phyloP scores from a whole-genome alignment of 2,888 invertebrate species.

The Seira ritae region DNA sequence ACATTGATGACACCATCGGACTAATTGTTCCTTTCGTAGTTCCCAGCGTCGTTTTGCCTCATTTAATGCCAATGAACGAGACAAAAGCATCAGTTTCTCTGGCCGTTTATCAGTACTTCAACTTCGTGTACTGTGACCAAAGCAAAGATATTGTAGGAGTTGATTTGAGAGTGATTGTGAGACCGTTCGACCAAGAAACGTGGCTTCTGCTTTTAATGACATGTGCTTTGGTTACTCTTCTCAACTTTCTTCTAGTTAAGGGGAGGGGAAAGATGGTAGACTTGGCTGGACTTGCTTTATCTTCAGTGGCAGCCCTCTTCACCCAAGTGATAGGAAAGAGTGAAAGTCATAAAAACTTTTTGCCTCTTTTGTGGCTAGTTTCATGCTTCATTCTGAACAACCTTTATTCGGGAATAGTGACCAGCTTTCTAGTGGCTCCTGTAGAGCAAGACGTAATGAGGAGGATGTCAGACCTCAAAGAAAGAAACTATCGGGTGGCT shows the following conservation, averaged over 20 bases:
- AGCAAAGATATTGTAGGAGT: not conserved
- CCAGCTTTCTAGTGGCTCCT: constrained; percentile 41
- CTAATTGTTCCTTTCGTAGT: constrained; percentile 36
- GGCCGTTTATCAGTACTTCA: constrained; percentile 46
- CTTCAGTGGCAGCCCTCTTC: constrained; percentile 29
- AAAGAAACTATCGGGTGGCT: constrained; percentile 29
- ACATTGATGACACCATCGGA: not conserved
- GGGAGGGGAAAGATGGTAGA: too few relatives aligned
- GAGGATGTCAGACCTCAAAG: constrained; percentile 24
- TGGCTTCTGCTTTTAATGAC: too few relatives aligned
- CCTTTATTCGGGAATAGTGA: constrained; percentile 41
- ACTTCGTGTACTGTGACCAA: constrained; percentile 51
- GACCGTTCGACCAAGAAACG: constrained; percentile 28
- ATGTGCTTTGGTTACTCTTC: too few relatives aligned
- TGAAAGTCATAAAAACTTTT: not conserved
- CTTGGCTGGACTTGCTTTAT: not conserved
- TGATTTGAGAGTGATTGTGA: constrained; percentile 29
- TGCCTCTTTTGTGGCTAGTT: constrained; percentile 33
- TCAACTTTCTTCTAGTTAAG: too few relatives aligned
- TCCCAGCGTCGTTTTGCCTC: constrained; percentile 31
- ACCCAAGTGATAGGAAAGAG: not conserved
- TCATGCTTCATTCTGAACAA: constrained; percentile 38
- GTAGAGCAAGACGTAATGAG: constrained; percentile 40
- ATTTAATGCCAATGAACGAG: constrained; percentile 31
- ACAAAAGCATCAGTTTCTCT: constrained; percentile 39